Evolutionary conservation across 2,797 vertebrate species (phyloP).

Genomic region (Peromyscus eremicus): DNA sequence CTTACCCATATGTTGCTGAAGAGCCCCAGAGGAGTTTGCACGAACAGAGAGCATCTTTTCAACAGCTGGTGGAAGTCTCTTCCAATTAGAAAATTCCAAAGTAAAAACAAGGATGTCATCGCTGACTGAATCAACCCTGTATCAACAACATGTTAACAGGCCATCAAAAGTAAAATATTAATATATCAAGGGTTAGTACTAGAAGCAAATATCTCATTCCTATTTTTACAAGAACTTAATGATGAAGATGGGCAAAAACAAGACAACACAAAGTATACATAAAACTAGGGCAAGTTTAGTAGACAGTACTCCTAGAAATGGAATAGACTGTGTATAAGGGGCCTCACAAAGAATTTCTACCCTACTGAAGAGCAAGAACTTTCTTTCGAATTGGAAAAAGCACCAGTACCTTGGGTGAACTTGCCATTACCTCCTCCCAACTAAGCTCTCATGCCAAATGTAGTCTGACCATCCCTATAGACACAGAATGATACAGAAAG

Average conservation of each 20-base stretch:
- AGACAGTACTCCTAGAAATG: conserved; percentile 7
- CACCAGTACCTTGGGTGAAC: neutral
- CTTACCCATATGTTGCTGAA: conserved; percentile 85
- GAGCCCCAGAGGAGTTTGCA: conserved; percentile 77
- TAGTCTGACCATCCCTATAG: neutral
- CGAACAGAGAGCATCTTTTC: conserved; percentile 82
- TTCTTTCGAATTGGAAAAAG: conserved; percentile 1
- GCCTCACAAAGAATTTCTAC: neutral
- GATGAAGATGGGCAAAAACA: conserved; percentile 39
- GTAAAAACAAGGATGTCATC: conserved; percentile 84
- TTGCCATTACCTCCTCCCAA: neutral
- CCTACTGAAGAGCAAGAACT: neutral
- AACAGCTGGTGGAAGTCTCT: conserved; percentile 82
- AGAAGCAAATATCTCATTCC: conserved; percentile 48
- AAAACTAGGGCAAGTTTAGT: conserved; percentile 10
- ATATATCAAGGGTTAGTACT: neutral
- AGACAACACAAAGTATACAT: neutral
- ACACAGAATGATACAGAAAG: conserved; percentile 17
- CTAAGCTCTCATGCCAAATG: neutral
- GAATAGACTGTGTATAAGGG: neutral
- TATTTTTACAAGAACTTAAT: conserved; percentile 39
- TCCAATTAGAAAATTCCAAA: conserved; percentile 89
- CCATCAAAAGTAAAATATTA: conserved; percentile 51
- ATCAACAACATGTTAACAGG: conserved; percentile 59
- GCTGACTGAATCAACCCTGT: conserved; percentile 83